Evolutionary conservation across 2,113 vertebrate species (phyloP), one percentile per base, ranked within the genome.

Genomic region (Ivindomyrus marchei): DNA sequence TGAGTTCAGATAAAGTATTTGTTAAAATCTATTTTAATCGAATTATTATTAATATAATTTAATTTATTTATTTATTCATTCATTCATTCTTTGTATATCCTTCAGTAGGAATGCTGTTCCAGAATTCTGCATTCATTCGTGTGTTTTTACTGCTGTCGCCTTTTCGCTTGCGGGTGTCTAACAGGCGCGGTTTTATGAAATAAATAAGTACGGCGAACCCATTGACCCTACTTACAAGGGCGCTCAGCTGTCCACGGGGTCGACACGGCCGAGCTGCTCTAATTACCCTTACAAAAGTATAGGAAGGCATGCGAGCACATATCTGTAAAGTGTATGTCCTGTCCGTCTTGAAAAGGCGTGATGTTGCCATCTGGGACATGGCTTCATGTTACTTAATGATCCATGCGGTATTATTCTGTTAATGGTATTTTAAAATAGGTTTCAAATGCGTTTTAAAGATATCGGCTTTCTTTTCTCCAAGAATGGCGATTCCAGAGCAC

Each of bases 231-330:
- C 93, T 92, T 94, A 85, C 93, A 92, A 94, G 94, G 94, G 91
- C 92, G 93, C 90, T 91, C 92, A 94, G 94, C 94, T 95, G 94
- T 92, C 91, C 94, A 93, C 94, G 94, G 95, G 95, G 95, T 95
- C 96, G 95, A 95, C 95, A 85, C 74, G 90, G 86, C 85, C 89
- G 50, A 96, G 94, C 95, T 95, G 95, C 95, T 95, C 94, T 95
- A 96, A 96, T 96, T 94, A 96, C 95, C 95, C 92, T 86, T 93
- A 94, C 95, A 95, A 95, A 94, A 92, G 91, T 90, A 93, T 89
- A 1, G 90, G 94, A 94, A 91, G 93, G 94, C 94, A 95, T 90
- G 93, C 93, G 94, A 49, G 93, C 94, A 93, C 94, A 95, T 91
- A 94, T 93, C 94, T 95, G 94, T 89, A 92, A 95, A 93, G 87